Evolutionary conservation across 2,888 invertebrate species (phyloP).

Genomic region (Agelastica alni): DNA sequence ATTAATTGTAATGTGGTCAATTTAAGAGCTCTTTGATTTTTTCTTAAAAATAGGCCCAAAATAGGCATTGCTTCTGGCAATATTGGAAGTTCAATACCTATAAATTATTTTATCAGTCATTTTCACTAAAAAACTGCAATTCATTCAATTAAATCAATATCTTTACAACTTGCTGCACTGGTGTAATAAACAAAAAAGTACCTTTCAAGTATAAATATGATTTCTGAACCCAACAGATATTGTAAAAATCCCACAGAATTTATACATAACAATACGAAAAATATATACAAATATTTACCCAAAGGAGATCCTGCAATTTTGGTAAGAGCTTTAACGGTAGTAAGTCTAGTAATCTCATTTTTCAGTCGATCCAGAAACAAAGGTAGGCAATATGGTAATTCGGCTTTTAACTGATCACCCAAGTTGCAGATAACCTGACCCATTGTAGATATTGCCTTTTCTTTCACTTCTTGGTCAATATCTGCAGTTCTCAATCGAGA

Average conservation of each 20-base stretch:
- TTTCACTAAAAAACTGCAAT: too few species aligned
- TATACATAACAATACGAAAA: too few species aligned
- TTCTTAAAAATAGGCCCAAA: constrained; percentile 90
- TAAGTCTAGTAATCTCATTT: constrained; percentile 96
- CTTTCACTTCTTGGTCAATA: constrained; percentile 99
- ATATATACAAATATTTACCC: constrained; percentile 50
- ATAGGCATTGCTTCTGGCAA: constrained; percentile 87
- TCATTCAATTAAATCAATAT: too few species aligned
- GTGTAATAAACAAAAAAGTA: too few species aligned
- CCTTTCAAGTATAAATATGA: too few species aligned
- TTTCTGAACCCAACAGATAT: too few species aligned
- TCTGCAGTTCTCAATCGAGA: constrained; percentile 89
- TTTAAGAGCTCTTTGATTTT: constrained; percentile 95
- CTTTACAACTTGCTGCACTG: too few species aligned
- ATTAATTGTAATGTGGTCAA: constrained; percentile 86
- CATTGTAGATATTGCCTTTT: constrained; percentile 95
- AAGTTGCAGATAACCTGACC: constrained; percentile 92
- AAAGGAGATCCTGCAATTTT: constrained; percentile 91
- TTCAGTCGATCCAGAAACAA: constrained; percentile 92
- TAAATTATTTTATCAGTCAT: too few species aligned
- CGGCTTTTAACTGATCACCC: constrained; percentile 81
- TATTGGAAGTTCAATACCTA: constrained; percentile 39
- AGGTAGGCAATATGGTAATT: constrained; percentile 85
- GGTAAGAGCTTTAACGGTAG: constrained; percentile 94
- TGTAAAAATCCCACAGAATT: too few species aligned